Evolutionary conservation across 1,140 invertebrate species (phyloP).

Genomic region (Aphelenchoides fujianensis): DNA sequence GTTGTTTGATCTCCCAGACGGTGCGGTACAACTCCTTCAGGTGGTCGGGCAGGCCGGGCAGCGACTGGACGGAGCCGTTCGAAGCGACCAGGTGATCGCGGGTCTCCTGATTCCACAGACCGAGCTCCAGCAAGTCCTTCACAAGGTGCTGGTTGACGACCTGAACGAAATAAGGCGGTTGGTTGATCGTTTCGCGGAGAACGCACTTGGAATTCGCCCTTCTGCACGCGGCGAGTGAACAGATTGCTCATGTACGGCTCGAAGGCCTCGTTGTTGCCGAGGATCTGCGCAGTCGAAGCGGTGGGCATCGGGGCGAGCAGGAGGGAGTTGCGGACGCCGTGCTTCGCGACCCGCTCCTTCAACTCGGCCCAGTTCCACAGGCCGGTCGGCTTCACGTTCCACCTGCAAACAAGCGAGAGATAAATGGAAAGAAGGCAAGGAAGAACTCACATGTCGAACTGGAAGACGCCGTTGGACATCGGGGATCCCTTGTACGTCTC

Average conservation of each 20-base stretch:
- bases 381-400: slow-evolving; percentile 75
- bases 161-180: slow-evolving; percentile 66
- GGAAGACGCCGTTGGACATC: slow-evolving; percentile 89
- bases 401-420: too few species aligned
- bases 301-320: slow-evolving; percentile 97
- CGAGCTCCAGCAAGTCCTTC: slow-evolving; percentile 82
- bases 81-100: slow-evolving; percentile 87
- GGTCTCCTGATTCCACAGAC: slow-evolving; percentile 92
- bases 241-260: slow-evolving; percentile 98
- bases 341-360: slow-evolving; percentile 79
- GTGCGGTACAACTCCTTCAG: slow-evolving; percentile 91
- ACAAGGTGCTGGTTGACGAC: slow-evolving; percentile 94
- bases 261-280: slow-evolving; percentile 97
- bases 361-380: slow-evolving; percentile 84
- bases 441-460: slow-evolving; percentile 99
- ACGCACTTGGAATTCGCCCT: slow-evolving; percentile 77
- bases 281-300: slow-evolving; percentile 95
- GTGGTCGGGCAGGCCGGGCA: slow-evolving; percentile 80
- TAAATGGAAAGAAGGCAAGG: too few species aligned
- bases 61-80: slow-evolving; percentile 88
- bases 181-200: background rate
- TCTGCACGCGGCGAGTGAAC: slow-evolving; percentile 85
- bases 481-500: slow-evolving; percentile 84
- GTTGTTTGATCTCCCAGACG: slow-evolving; percentile 97
- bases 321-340: slow-evolving; percentile 90